phyloP scores from a whole-genome alignment of 2,888 invertebrate genomes.

The Timema cristinae region DNA sequence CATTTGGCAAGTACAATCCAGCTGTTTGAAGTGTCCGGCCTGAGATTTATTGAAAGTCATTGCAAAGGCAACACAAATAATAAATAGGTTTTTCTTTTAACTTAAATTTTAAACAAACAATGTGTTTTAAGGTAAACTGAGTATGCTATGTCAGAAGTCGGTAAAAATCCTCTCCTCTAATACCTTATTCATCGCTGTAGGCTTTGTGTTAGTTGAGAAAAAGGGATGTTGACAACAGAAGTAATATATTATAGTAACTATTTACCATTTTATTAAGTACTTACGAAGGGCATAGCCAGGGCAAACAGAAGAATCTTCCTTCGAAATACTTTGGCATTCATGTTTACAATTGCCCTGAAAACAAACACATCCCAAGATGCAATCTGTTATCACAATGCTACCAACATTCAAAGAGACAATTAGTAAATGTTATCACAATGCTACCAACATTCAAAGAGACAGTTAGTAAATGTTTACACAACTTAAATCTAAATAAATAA shows the following conservation, averaged over 20 bases:
- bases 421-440: neutral
- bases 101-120: no score
- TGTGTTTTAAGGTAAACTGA: no score
- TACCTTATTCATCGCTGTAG: no score
- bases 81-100: no score
- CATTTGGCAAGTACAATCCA: no score
- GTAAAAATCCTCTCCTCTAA: no score
- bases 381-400: neutral
- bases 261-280: slow-evolving; percentile 37
- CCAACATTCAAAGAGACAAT: neutral
- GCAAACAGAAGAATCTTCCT: slow-evolving; percentile 71
- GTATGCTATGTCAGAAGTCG: no score
- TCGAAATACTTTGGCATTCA: slow-evolving; percentile 73
- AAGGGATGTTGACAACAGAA: no score
- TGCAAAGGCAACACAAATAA: no score
- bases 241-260: slow-evolving; percentile 11
- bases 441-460: neutral
- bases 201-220: no score
- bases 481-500: neutral
- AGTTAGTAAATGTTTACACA: neutral
- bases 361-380: slow-evolving; percentile 18
- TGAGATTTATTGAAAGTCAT: no score
- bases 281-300: slow-evolving; percentile 81
- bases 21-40: no score
- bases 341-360: slow-evolving; percentile 86